phyloP scores from a whole-genome alignment of 2,888 invertebrate genomes.

The Dascillus cervinus region DNA sequence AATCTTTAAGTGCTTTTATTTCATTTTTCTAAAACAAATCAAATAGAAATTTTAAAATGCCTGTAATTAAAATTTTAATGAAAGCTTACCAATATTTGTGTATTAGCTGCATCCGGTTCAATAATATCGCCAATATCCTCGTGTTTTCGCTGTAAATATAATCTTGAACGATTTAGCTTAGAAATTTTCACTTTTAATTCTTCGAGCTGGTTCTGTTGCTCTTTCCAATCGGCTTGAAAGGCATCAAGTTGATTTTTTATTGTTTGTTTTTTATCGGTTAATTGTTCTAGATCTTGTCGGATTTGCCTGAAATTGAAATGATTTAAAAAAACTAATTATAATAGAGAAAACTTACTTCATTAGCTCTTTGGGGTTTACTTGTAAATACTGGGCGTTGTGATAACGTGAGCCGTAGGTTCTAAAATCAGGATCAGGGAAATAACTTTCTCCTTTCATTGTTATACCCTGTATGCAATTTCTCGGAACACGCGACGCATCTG shows the following conservation, averaged over 20 bases:
- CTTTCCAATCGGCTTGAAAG: slow-evolving; percentile 26
- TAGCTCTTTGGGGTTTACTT: slow-evolving; percentile 58
- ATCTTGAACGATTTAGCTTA: slow-evolving; percentile 28
- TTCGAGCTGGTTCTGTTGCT: slow-evolving; percentile 25
- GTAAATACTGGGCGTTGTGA: slow-evolving; percentile 50
- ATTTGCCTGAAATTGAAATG: neutral
- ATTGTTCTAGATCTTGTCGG: slow-evolving; percentile 38
- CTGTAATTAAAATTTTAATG: too few species aligned
- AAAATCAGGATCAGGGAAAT: slow-evolving; percentile 70
- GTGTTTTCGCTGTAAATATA: neutral
- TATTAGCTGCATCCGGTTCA: too few species aligned
- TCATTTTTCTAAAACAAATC: too few species aligned
- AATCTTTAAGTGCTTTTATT: too few species aligned
- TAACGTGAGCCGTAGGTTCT: slow-evolving; percentile 61
- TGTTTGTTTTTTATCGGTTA: slow-evolving; percentile 28
- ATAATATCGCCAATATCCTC: too few species aligned
- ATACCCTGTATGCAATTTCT: slow-evolving; percentile 57
- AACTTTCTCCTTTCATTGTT: slow-evolving; percentile 59
- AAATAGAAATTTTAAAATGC: too few species aligned
- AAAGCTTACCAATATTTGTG: too few species aligned
- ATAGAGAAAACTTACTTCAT: slow-evolving; percentile 41
- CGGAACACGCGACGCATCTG: slow-evolving; percentile 57
- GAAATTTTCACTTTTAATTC: slow-evolving; percentile 31
- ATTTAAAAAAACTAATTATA: too few species aligned
- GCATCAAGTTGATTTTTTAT: slow-evolving; percentile 28